phyloP scores from a whole-genome alignment of 2,113 vertebrate species.

The Cinclus mexicanus region DNA sequence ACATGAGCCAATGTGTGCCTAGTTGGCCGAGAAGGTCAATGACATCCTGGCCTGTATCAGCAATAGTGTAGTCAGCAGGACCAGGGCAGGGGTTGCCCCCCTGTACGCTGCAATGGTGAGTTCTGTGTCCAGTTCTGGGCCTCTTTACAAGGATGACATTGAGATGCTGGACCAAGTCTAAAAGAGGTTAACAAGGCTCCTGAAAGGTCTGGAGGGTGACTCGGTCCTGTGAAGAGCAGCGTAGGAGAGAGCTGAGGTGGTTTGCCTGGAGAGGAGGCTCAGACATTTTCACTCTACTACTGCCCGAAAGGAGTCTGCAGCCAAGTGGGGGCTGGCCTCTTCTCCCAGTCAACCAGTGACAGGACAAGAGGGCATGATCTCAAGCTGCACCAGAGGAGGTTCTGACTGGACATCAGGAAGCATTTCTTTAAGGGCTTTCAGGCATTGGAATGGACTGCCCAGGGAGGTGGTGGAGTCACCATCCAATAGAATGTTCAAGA shows the following conservation, averaged over 20 bases:
- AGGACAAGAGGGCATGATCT: neutral
- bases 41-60: neutral
- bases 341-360: neutral
- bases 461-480: neutral
- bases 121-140: neutral
- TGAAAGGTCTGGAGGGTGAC: neutral
- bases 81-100: accelerated
- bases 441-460: neutral
- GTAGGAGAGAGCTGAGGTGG: neutral
- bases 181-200: neutral
- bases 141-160: neutral
- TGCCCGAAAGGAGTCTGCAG: neutral
- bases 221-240: neutral
- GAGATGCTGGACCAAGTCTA: neutral
- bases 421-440: neutral
- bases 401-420: neutral
- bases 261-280: neutral
- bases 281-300: neutral
- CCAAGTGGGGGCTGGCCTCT: neutral
- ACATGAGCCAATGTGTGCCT: neutral
- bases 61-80: neutral
- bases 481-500: neutral
- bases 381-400: neutral
- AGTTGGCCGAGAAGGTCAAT: neutral
- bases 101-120: accelerated